phyloP scores from a whole-genome alignment of 2,113 vertebrate genomes.

The Heterocephalus glaber region DNA sequence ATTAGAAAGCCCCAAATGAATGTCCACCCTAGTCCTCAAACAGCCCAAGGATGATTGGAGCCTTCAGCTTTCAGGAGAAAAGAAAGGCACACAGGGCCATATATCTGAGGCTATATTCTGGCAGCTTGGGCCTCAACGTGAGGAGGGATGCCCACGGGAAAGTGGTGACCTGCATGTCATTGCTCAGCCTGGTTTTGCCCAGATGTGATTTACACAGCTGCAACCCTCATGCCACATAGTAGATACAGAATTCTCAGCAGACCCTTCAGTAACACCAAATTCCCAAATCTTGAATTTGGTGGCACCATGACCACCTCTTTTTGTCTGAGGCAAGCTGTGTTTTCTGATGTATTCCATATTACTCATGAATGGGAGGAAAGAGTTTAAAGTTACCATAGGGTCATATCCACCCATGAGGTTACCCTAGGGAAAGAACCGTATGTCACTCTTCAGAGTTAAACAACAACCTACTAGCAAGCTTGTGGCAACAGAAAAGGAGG shows the following conservation, averaged over 20 bases:
- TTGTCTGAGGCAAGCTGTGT: background rate
- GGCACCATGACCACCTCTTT: fast-evolving
- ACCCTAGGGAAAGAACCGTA: background rate
- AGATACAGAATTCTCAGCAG: background rate
- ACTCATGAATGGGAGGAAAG: background rate
- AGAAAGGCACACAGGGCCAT: background rate
- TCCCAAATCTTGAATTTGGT: fast-evolving
- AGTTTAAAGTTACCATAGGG: background rate
- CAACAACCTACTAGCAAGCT: background rate
- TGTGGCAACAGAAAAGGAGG: fast-evolving
- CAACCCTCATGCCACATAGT: background rate
- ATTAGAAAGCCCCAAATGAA: background rate
- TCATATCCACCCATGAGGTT: background rate
- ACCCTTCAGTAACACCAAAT: background rate
- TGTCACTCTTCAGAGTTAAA: background rate
- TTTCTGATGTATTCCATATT: too few species aligned
- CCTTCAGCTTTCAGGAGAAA: background rate
- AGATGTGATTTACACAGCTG: too few species aligned
- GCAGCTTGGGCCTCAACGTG: background rate
- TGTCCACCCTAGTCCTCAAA: background rate
- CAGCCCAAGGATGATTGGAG: background rate
- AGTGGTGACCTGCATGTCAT: fast-evolving
- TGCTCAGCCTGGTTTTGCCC: background rate
- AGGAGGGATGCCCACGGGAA: background rate
- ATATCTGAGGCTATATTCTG: fast-evolving